Percentiles rank a stretch among this genome's conserved stretches.
These are phyloP conservation scores for Tinamus major DNA, from an alignment of 2,797 vertebrate species.

Conservation along the genomic window DNA sequence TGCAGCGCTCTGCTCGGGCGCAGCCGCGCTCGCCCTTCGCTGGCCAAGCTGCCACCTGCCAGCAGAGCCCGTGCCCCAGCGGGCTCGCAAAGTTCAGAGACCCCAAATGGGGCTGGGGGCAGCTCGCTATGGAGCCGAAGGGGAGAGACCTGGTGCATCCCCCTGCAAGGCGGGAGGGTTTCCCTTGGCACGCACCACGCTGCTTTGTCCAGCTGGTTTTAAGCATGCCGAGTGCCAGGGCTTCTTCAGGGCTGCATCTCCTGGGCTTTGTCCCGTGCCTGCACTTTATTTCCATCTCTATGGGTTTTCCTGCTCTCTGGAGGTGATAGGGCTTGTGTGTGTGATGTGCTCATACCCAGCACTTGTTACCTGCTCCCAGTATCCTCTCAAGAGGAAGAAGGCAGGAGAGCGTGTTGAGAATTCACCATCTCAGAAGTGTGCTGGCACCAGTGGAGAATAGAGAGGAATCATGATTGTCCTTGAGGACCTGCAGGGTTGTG, in stretches of 20 bases:
- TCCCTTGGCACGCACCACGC: background rate
- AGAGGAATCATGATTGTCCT: too few relatives aligned
- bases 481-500: background rate
- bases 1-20: background rate
- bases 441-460: background rate
- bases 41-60: too few relatives aligned
- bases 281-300: background rate
- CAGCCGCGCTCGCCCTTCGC: too few relatives aligned
- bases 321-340: background rate
- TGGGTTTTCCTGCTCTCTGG: background rate
- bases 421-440: fast-evolving
- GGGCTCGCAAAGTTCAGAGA: conserved; percentile 13
- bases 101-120: background rate
- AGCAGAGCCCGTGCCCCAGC: background rate
- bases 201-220: background rate
- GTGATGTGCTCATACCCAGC: background rate
- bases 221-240: background rate
- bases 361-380: background rate
- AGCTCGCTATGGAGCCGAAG: background rate
- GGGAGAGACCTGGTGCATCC: background rate
- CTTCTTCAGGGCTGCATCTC: background rate
- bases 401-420: fast-evolving
- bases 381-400: background rate
- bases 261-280: fast-evolving
- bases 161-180: background rate